Percentiles rank a stretch among this genome's conserved stretches.
phyloP scores from a whole-genome alignment of 2,113 vertebrate species.

The Trematocara variabile region DNA sequence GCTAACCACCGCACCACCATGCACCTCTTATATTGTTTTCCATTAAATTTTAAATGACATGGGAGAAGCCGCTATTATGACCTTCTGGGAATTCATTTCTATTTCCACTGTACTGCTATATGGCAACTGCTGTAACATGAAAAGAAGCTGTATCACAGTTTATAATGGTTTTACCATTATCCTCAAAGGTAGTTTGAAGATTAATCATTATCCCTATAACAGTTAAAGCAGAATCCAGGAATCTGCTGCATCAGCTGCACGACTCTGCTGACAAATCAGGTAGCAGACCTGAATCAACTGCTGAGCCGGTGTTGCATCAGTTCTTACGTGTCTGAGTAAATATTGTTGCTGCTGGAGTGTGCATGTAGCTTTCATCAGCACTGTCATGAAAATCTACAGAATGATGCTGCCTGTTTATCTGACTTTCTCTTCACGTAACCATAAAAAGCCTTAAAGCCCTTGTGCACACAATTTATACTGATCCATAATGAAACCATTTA shows the following conservation, averaged over 20 bases:
- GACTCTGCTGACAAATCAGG: background rate
- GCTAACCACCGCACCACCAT: background rate
- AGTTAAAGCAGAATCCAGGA: constrained; percentile 39
- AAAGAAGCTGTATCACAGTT: background rate
- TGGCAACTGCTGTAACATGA: background rate
- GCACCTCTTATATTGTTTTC: background rate
- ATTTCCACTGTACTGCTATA: background rate
- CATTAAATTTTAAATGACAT: background rate
- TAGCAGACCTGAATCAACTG: background rate
- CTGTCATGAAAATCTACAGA: background rate
- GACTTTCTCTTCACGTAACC: background rate
- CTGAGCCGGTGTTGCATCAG: background rate
- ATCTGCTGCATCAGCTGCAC: constrained; percentile 49
- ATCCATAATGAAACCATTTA: background rate
- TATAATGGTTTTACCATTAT: background rate
- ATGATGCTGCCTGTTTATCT: background rate
- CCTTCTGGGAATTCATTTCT: background rate
- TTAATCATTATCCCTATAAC: constrained; percentile 55
- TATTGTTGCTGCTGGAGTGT: background rate
- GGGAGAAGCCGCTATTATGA: background rate
- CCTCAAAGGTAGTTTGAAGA: background rate
- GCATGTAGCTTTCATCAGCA: background rate
- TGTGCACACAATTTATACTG: background rate
- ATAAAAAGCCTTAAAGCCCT: background rate
- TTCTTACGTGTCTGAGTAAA: background rate